These are phyloP conservation scores for Sceliomorpha sp. DNA, from an alignment of 2,888 invertebrate species.

Conservation along the genomic window DNA sequence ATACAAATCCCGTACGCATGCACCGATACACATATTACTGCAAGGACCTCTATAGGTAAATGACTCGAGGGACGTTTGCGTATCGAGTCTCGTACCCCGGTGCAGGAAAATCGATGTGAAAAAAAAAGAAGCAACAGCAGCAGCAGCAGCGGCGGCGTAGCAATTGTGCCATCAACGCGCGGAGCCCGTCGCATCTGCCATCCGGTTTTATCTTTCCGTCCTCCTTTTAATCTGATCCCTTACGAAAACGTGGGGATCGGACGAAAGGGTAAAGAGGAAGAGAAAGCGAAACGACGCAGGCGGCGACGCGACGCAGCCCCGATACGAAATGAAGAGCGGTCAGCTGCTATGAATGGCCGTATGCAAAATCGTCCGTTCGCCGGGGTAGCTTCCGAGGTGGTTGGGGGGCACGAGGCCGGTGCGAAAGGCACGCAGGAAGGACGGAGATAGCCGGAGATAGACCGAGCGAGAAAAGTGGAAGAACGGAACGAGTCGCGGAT, in stretches of 20 bases:
- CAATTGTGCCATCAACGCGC: slow-evolving; percentile 21
- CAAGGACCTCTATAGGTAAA: too few species aligned
- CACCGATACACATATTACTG: too few species aligned
- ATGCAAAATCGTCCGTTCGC: slow-evolving; percentile 52
- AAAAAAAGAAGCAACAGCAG: slow-evolving; percentile 7
- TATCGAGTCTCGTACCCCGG: too few species aligned
- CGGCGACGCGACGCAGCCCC: slow-evolving; percentile 47
- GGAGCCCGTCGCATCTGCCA: slow-evolving; percentile 69
- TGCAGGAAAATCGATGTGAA: too few species aligned
- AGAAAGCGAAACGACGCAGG: slow-evolving; percentile 57
- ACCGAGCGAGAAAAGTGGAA: slow-evolving; percentile 15
- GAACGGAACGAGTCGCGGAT: slow-evolving; percentile 16
- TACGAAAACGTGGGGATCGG: slow-evolving; percentile 57
- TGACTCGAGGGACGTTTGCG: too few species aligned
- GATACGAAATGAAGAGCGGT: slow-evolving; percentile 61
- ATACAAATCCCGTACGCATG: too few species aligned
- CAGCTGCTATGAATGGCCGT: slow-evolving; percentile 65
- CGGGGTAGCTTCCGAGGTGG: slow-evolving; percentile 31
- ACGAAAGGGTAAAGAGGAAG: slow-evolving; percentile 54
- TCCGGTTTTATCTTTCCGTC: slow-evolving; percentile 73
- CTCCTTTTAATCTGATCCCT: slow-evolving; percentile 71
- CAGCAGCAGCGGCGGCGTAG: too few species aligned
- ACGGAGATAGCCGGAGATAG: slow-evolving; percentile 15
- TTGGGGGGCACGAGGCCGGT: too few species aligned
- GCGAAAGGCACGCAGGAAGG: too few species aligned